Conservation (phyloP, 2,888 invertebrate species). For the Chloromyia formosa region DNA sequence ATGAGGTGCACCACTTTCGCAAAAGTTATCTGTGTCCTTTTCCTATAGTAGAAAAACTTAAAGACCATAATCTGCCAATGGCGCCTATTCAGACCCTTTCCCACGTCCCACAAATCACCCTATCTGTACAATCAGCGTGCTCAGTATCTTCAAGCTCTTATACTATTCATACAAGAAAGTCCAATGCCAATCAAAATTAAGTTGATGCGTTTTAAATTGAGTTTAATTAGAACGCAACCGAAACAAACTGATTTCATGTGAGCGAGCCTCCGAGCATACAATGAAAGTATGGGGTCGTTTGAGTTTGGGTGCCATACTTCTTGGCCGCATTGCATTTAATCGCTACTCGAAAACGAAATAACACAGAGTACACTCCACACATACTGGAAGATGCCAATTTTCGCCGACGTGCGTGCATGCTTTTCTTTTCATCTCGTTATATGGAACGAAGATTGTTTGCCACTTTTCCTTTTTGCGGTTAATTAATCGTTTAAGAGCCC, state of each 20-base stretch:
- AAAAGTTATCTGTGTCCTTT: too few species aligned
- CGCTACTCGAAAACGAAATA: too few species aligned
- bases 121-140: background rate
- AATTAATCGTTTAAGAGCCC: background rate
- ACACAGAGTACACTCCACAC: too few species aligned
- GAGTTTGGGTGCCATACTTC: background rate
- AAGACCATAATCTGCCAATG: too few species aligned
- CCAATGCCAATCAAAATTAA: constrained; percentile 13
- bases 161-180: background rate
- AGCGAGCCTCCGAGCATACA: background rate
- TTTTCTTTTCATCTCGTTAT: too few species aligned
- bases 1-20: too few species aligned
- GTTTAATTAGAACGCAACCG: constrained; percentile 30
- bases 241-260: constrained; percentile 17
- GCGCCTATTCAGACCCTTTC: background rate
- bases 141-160: background rate
- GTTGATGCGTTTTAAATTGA: constrained; percentile 38
- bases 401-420: too few species aligned
- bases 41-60: too few species aligned
- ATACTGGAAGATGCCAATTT: too few species aligned
- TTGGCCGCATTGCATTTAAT: too few species aligned
- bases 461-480: background rate
- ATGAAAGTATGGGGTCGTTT: background rate
- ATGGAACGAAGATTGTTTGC: too few species aligned
- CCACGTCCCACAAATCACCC: background rate